Evolutionary conservation across 2,888 invertebrate species (phyloP).

Genomic region (Cantharis lateralis): DNA sequence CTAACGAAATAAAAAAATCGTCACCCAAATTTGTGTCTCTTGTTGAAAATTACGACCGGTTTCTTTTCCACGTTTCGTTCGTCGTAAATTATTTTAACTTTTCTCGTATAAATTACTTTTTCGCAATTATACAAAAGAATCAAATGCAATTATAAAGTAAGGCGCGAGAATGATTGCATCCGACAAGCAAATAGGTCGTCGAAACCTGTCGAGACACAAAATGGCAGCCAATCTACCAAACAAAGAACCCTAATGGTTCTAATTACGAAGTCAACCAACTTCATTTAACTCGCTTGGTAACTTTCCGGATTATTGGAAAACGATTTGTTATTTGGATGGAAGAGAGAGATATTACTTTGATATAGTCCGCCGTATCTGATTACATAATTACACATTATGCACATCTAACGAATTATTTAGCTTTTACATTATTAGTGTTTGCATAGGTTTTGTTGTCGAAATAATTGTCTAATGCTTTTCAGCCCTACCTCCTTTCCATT

Average conservation of each 20-base stretch:
- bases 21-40: not conserved
- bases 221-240: constrained; percentile 30
- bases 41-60: not conserved
- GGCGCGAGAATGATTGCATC: constrained; percentile 23
- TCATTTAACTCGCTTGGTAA: constrained; percentile 25
- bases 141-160: constrained; percentile 16
- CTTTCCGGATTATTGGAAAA: constrained; percentile 29
- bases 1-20: not conserved
- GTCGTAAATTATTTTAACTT: constrained; percentile 5
- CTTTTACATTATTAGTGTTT: not conserved
- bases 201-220: constrained; percentile 21
- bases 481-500: not conserved
- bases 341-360: constrained; percentile 15
- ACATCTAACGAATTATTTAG: constrained; percentile 1
- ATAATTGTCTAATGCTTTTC: not conserved
- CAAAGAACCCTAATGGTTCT: constrained; percentile 29
- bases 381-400: constrained; percentile 15
- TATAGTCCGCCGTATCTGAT: constrained; percentile 1
- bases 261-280: constrained; percentile 29
- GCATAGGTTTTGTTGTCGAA: not conserved
- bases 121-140: constrained; percentile 18
- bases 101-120: constrained; percentile 23
- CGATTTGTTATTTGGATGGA: constrained; percentile 24
- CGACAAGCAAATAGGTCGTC: constrained; percentile 27
- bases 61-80: constrained; percentile 1